Percentiles rank a stretch among this genome's conserved stretches.
These are phyloP conservation scores for Noctua janthe DNA, from an alignment of 2,888 invertebrate genomes.

Conservation along the genomic window DNA sequence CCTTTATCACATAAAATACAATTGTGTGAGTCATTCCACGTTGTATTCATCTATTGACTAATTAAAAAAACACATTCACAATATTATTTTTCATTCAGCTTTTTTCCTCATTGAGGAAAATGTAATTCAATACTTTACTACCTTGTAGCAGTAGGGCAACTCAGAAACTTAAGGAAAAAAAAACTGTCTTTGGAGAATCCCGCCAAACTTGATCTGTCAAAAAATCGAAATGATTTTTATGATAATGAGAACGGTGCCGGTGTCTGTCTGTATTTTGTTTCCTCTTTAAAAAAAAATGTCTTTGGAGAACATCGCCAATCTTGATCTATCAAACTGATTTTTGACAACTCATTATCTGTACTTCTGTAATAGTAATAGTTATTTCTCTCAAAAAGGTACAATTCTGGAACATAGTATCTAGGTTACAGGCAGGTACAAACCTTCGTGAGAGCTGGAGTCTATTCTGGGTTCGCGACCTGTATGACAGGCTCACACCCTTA, in stretches of 20 bases:
- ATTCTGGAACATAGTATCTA: too few species aligned
- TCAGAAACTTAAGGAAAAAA: conserved; percentile 2
- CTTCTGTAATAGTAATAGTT: too few species aligned
- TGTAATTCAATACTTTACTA: not conserved
- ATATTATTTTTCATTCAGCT: not conserved
- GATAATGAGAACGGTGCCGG: too few species aligned
- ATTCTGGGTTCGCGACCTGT: too few species aligned
- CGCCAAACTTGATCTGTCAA: not conserved
- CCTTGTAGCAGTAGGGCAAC: not conserved
- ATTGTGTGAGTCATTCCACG: not conserved
- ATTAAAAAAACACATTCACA: not conserved
- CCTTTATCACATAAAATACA: not conserved
- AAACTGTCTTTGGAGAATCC: conserved; percentile 32
- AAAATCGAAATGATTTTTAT: not conserved
- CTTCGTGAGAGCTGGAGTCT: too few species aligned
- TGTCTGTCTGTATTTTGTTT: not conserved
- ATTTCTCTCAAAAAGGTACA: too few species aligned
- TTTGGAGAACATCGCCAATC: conserved; percentile 15
- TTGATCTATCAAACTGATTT: not conserved
- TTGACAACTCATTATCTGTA: not conserved
- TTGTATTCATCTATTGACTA: not conserved
- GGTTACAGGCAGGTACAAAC: too few species aligned
- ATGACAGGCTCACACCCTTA: too few species aligned
- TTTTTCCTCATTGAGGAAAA: conserved; percentile 26
- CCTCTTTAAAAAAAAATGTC: not conserved